Evolutionary conservation across 2,113 vertebrate species (phyloP).

Genomic region (Rhinichthys klamathensis): DNA sequence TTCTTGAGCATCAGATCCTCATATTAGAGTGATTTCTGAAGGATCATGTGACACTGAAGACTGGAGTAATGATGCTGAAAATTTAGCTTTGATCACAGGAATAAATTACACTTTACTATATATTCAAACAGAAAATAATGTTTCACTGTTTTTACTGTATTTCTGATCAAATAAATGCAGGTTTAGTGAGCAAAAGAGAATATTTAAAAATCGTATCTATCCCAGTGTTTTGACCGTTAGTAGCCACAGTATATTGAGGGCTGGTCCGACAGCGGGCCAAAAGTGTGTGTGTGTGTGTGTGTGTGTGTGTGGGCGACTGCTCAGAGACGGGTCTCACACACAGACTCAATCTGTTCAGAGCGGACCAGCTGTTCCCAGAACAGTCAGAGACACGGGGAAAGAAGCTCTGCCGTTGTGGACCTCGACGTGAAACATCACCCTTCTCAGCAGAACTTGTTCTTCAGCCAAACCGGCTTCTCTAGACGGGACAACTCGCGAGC

Average conservation of each 20-base stretch:
- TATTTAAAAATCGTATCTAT: too few relatives aligned
- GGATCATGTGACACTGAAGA: too few relatives aligned
- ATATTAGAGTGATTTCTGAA: too few relatives aligned
- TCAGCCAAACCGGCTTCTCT: conserved; percentile 5
- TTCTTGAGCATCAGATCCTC: too few relatives aligned
- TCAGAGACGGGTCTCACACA: conserved; percentile 25
- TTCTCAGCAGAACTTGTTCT: background rate
- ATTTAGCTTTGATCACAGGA: too few relatives aligned
- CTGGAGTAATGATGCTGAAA: too few relatives aligned
- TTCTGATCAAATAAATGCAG: background rate
- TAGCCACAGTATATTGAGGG: too few relatives aligned
- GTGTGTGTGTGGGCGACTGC: background rate
- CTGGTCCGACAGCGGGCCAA: background rate
- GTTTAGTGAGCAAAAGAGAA: background rate
- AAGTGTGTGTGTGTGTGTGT: background rate
- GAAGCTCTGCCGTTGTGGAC: conserved; percentile 8
- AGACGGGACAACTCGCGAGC: background rate
- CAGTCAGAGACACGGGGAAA: conserved; percentile 32
- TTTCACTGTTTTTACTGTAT: background rate
- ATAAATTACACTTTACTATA: background rate
- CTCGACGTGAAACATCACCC: background rate
- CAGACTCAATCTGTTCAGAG: conserved; percentile 51
- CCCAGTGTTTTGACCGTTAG: too few relatives aligned
- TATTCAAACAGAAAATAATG: background rate
- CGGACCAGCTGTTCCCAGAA: conserved; percentile 41